These are phyloP conservation scores for Manacus vitellinus DNA, from an alignment of 2,113 vertebrate species.

Conservation along the genomic window DNA sequence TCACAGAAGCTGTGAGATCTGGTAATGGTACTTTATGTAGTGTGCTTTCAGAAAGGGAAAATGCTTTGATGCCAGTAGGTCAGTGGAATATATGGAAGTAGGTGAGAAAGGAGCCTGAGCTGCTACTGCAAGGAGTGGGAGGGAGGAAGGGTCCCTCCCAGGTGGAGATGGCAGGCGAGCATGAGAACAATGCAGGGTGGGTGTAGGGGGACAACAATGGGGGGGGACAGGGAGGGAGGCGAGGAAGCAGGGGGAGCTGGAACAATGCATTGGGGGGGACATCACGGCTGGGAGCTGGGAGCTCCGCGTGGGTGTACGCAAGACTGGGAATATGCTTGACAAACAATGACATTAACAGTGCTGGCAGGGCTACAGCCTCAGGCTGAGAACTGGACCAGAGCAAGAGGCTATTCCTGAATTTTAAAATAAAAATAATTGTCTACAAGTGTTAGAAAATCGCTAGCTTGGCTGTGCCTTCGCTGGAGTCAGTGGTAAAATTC, in stretches of 20 bases:
- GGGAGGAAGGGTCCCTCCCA: slow-evolving; percentile 50
- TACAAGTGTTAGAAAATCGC: slow-evolving; percentile 7
- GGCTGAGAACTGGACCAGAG: not conserved
- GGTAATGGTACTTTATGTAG: not conserved
- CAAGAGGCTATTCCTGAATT: not conserved
- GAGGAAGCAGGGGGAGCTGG: slow-evolving; percentile 66
- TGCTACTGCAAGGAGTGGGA: not conserved
- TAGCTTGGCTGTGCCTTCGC: not conserved
- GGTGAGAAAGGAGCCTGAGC: not conserved
- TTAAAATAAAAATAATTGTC: slow-evolving; percentile 11
- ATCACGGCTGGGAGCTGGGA: slow-evolving; percentile 14
- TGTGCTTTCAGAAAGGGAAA: not conserved
- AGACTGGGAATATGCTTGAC: slow-evolving; percentile 47
- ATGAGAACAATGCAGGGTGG: slow-evolving; percentile 59
- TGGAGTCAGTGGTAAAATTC: not conserved
- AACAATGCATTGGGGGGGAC: slow-evolving; percentile 55
- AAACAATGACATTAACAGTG: slow-evolving; percentile 57
- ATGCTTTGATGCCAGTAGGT: not conserved
- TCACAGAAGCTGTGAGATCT: not conserved
- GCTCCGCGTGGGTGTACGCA: slow-evolving; percentile 42
- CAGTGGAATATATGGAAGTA: not conserved
- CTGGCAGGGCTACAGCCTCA: slow-evolving; percentile 17
- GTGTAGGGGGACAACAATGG: slow-evolving; percentile 42
- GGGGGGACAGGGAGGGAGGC: not conserved
- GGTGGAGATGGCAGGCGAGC: slow-evolving; percentile 3